Conservation (phyloP, 2,113 vertebrate genomes). For the Trochalopteron elliotii region DNA sequence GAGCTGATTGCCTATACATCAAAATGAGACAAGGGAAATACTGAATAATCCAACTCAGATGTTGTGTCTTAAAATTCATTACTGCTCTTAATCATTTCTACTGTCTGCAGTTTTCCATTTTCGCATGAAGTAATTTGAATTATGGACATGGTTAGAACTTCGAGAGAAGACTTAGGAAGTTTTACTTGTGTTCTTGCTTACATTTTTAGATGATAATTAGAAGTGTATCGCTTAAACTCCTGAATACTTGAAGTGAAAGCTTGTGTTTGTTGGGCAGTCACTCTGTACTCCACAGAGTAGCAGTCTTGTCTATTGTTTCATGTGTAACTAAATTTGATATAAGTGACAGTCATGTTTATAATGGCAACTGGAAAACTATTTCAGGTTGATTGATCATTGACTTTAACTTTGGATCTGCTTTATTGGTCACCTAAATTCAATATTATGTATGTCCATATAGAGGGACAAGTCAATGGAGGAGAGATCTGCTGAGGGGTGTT, state of each 20-base stretch:
- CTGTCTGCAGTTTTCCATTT: neutral
- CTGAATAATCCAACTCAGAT: neutral
- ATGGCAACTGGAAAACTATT: neutral
- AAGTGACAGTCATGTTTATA: neutral
- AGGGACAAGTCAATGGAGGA: neutral
- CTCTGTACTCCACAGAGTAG: neutral
- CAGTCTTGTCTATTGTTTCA: neutral
- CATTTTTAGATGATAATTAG: neutral
- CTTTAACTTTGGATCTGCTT: neutral
- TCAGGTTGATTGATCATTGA: neutral
- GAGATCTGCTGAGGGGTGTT: neutral
- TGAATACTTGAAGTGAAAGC: neutral
- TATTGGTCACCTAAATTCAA: neutral
- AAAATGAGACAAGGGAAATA: neutral
- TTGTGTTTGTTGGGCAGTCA: neutral
- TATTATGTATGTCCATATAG: neutral
- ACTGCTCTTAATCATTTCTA: neutral
- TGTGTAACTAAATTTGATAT: neutral
- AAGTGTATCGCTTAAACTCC: neutral
- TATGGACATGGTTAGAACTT: neutral
- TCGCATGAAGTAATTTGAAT: neutral
- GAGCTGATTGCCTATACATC: neutral
- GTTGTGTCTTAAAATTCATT: neutral
- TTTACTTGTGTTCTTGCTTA: neutral
- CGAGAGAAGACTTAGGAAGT: neutral